These are phyloP conservation scores for Resseliella maxima DNA, from an alignment of 2,888 invertebrate species.

Conservation along the genomic window DNA sequence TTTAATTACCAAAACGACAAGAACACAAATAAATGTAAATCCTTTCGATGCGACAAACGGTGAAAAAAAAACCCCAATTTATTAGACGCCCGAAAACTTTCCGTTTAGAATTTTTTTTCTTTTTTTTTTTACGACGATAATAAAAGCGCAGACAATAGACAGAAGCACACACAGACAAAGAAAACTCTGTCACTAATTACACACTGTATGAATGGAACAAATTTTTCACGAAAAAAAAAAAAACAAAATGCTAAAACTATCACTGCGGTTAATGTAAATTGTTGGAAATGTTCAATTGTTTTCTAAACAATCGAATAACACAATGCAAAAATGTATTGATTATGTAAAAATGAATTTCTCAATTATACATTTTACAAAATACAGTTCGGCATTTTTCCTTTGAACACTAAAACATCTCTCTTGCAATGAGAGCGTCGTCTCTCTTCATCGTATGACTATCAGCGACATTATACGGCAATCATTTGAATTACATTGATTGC, in stretches of 20 bases:
- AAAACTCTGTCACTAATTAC: background rate
- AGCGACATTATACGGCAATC: background rate
- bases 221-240: background rate
- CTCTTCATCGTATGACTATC: background rate
- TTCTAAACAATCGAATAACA: too few species aligned
- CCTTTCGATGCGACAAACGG: too few species aligned
- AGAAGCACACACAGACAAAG: constrained; percentile 7
- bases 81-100: background rate
- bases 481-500: background rate
- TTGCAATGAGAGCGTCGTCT: constrained; percentile 55
- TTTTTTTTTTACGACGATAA: background rate
- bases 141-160: constrained; percentile 39
- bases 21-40: too few species aligned
- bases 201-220: constrained; percentile 26
- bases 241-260: background rate
- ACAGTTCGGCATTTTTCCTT: constrained; percentile 48
- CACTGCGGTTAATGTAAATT: too few species aligned
- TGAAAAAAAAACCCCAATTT: too few species aligned
- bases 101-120: background rate
- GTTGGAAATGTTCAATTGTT: background rate
- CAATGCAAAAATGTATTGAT: background rate
- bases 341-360: constrained; percentile 45
- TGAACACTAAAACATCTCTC: constrained; percentile 30
- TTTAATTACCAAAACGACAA: background rate
- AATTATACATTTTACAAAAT: constrained; percentile 26